Base-by-base conservation (phyloP, 2,888 invertebrate genomes). In the Pollenia griseotomentosa region DNA sequence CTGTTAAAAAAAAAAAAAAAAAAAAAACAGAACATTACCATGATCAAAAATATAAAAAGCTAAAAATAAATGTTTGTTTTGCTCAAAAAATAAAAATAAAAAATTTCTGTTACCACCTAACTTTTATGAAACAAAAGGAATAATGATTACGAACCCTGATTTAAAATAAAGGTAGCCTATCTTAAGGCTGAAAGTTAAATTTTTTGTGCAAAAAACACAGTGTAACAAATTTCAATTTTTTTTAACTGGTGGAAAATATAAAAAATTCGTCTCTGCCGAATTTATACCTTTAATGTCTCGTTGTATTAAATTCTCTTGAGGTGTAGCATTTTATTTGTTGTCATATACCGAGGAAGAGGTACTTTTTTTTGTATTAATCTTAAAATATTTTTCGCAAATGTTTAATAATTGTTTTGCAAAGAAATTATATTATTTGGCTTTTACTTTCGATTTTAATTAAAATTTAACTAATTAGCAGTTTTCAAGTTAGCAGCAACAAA, bases 401-500 rank as follows among this genome's bases (percentile, higher is more conserved):
- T 7, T 61, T 42, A 68, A 42, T 68, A 40, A 55, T 33, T 6
- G 57, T 65, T 53, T 78, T 0, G 16, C 46, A 73, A 73, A 46
- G 14, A 57, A 74, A 74, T 68, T 77, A 75, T 48, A 7, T 42
- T 51, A 55, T 2, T 66, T 79, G 44, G 42, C 57, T 84, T 77
- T 81, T 33, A 33, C 33, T 33, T 33, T 33, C 33, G 33, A 73
- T 33, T 71, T 73, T 71, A 42, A 42, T 33, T 63, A 55, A 61
- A 42, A 46, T 53, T 83, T 44, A 83, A 86, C 80, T 87, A 87
- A 82, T 65, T 82, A 84, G 84, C 87, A 74, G 59, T 40, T 80
- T 46, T 85, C 33, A 80, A 85, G 79, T 89, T 90, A 91, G 92
- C 91, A 90, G 92, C 91, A 91, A 91, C 89, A 90, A 88, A 90